Evolutionary conservation across 2,797 vertebrate genomes (phyloP), one percentile per base, ranked within the genome.

Genomic region (Halcyon badia): DNA sequence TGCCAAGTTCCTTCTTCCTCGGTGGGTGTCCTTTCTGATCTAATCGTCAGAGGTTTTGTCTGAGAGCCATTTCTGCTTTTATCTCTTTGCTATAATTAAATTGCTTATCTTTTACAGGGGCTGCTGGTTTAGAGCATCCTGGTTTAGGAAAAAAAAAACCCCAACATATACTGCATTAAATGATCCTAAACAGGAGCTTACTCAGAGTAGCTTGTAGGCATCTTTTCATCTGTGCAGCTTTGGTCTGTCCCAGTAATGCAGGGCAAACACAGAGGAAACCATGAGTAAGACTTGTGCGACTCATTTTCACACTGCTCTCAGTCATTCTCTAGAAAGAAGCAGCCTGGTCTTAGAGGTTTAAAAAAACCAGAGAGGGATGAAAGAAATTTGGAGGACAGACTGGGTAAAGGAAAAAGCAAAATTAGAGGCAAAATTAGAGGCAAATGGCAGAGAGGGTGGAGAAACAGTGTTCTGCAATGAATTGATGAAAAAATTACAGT

Each of bases 21-120:
- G 0, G 64, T 88, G 91, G 87, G 86, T 91, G 86, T 97, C 78
- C 94, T 95, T 87, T 89, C 80, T 83, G 88, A 97, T 92, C 54
- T 88, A 96, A 94, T 86, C 3, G 2, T 66, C 85, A 58, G 69
- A 91, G 87, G 57, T 84, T 94, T 92, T 90, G 83, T 96, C 88
- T 90, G 73, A 92, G 70, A 94, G 70, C 33, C 64, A 37, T 95
- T 96, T 93, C 93, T 94, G 73, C 94, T 95, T 95, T 95, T 90
- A 95, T 95, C 93, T 94, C 0, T 0, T 76, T 88, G 71, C 83
- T 90, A 64, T 95, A 95, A 97, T 97, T 95, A 95, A 90, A 96
- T 87, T 93, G 66, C 83, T 96, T 96, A 79, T 97, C 90, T 97
- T 95, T 93, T 90, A 94, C 90, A 87, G 77, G 64, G 66, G 39